These are phyloP conservation scores for Chironomus striatipennis DNA, from an alignment of 1,140 invertebrate species.

Conservation along the genomic window DNA sequence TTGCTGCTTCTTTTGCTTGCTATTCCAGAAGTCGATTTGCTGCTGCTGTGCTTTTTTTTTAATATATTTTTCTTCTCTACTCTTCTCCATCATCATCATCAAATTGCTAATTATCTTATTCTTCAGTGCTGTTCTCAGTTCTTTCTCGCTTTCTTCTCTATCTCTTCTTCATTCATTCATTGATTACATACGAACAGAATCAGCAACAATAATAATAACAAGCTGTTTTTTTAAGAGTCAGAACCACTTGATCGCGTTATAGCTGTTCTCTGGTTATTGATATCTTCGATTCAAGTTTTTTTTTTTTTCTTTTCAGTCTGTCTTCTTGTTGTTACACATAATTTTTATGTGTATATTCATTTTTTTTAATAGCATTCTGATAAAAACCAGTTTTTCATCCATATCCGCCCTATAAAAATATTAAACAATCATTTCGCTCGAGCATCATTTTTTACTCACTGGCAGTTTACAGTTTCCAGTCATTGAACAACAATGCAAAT, in stretches of 20 bases:
- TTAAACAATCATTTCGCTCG: not conserved
- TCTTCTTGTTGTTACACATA: slow-evolving; percentile 17
- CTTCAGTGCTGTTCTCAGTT: slow-evolving; percentile 14
- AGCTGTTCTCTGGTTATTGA: slow-evolving; percentile 22
- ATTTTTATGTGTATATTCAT: slow-evolving; percentile 15
- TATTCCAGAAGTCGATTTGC: not conserved
- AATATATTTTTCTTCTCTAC: no score
- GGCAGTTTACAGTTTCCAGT: slow-evolving; percentile 6
- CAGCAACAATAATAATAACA: not conserved
- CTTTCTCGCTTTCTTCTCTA: not conserved
- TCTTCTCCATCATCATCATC: slow-evolving; percentile 4
- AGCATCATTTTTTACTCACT: slow-evolving; percentile 5
- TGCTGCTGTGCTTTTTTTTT: slow-evolving; percentile 4
- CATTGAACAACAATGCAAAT: slow-evolving; percentile 3
- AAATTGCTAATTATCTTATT: slow-evolving; percentile 21
- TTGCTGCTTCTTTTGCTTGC: not conserved
- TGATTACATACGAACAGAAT: not conserved
- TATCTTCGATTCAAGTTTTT: not conserved
- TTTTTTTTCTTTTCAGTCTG: not conserved
- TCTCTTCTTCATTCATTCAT: slow-evolving; percentile 16
- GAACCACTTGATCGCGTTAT: slow-evolving; percentile 20
- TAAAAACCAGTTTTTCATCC: not conserved
- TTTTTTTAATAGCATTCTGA: slow-evolving; percentile 19
- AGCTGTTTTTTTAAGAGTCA: not conserved
- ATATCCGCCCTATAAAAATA: slow-evolving; percentile 17